These are phyloP conservation scores for Dryas iulia DNA, from an alignment of 1,140 invertebrate species.

Conservation along the genomic window DNA sequence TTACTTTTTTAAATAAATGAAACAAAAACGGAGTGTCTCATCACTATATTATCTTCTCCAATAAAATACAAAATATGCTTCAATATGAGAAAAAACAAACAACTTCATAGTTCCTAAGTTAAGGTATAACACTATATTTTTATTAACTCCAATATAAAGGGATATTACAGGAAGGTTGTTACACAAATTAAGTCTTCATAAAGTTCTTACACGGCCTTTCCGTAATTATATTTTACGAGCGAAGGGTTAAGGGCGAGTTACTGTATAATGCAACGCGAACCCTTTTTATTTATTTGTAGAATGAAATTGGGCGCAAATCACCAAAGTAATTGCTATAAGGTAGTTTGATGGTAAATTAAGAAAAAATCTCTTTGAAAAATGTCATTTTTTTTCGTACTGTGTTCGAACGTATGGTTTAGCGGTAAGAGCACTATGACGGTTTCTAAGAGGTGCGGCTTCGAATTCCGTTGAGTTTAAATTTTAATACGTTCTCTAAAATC, in stretches of 20 bases:
- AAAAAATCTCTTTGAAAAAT: no score
- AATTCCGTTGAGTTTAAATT: no score
- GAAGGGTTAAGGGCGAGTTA: constrained; percentile 15
- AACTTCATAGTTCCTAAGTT: background rate
- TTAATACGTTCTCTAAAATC: no score
- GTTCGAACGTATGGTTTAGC: no score
- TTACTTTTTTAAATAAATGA: no score
- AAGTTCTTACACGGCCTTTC: constrained; percentile 26
- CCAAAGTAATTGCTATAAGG: background rate
- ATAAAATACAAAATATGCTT: background rate
- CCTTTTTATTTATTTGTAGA: constrained; percentile 12
- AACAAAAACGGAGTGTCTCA: no score
- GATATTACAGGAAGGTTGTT: constrained; percentile 32
- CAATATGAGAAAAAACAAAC: no score
- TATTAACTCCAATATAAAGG: constrained; percentile 28
- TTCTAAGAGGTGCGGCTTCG: no score
- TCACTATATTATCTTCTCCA: background rate
- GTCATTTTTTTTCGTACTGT: no score
- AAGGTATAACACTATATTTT: constrained; percentile 15
- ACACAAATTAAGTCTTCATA: constrained; percentile 38
- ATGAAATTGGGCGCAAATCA: constrained; percentile 21
- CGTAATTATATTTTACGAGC: constrained; percentile 36
- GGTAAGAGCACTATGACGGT: no score
- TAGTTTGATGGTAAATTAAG: background rate
- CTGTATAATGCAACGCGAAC: background rate